Percentiles rank a stretch among this genome's conserved stretches.
phyloP scores from a whole-genome alignment of 2,888 invertebrate species.

The Erebia aethiops region DNA sequence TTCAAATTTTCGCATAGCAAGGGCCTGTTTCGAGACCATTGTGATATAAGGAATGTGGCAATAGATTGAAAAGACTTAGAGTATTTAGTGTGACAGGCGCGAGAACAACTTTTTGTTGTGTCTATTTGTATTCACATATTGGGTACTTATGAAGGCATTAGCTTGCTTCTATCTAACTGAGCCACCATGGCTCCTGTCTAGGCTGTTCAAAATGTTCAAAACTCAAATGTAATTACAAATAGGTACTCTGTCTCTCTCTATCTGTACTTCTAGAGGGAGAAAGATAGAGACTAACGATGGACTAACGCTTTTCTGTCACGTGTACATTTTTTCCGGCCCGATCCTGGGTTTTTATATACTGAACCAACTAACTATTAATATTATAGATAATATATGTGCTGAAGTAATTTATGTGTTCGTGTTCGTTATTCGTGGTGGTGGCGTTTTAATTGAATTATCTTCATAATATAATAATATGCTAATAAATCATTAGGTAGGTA shows the following conservation, averaged over 20 bases:
- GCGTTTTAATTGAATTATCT: not conserved
- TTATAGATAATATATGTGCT: too few species aligned
- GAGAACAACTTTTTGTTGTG: conserved; percentile 31
- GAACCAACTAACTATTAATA: too few species aligned
- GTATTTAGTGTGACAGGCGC: conserved; percentile 27
- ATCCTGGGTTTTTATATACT: too few species aligned
- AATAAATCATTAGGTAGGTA: conserved; percentile 5
- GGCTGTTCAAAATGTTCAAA: too few species aligned
- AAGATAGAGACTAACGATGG: too few species aligned
- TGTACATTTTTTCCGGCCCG: too few species aligned
- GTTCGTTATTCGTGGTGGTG: not conserved
- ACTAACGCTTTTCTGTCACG: too few species aligned
- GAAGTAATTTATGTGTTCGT: not conserved
- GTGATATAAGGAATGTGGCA: conserved; percentile 55
- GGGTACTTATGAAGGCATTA: not conserved
- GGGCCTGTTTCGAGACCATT: conserved; percentile 67
- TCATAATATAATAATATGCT: not conserved
- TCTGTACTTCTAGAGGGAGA: too few species aligned
- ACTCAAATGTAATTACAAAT: too few species aligned
- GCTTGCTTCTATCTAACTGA: not conserved
- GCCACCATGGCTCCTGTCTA: too few species aligned
- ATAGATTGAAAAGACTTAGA: conserved; percentile 29
- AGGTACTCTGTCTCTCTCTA: too few species aligned
- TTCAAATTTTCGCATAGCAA: conserved; percentile 66
- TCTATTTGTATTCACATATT: not conserved